Percentiles rank a stretch among this genome's conserved stretches.
These are phyloP conservation scores for Aselliscus stoliczkanus DNA, from an alignment of 2,797 vertebrate species.

Conservation along the genomic window DNA sequence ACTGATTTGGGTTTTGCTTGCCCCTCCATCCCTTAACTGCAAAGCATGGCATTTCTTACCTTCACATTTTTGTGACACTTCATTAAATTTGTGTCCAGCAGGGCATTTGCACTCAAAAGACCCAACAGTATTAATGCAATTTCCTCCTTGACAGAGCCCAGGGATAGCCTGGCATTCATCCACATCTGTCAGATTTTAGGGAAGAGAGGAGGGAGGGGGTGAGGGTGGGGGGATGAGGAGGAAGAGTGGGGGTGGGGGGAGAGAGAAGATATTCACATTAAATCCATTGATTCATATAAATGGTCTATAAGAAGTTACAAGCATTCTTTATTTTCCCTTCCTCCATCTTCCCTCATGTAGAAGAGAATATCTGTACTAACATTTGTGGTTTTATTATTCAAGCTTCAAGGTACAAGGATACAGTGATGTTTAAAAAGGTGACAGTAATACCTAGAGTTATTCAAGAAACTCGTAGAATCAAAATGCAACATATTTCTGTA, in stretches of 20 bases:
- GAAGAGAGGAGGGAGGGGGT: slow-evolving; percentile 64
- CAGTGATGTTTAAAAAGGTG: too few species aligned
- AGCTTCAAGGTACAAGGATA: slow-evolving; percentile 13
- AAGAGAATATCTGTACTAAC: not conserved
- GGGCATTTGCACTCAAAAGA: slow-evolving; percentile 99
- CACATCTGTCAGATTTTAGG: slow-evolving; percentile 89
- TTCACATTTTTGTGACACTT: slow-evolving; percentile 97
- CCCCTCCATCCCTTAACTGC: not conserved
- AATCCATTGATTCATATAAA: slow-evolving; percentile 41
- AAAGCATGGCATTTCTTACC: slow-evolving; percentile 85
- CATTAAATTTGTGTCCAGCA: slow-evolving; percentile 98
- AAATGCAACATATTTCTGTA: not conserved
- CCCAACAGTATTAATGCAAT: slow-evolving; percentile 99
- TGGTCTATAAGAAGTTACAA: slow-evolving; percentile 62
- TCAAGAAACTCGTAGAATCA: not conserved
- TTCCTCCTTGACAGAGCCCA: slow-evolving; percentile 97
- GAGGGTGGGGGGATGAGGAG: too few species aligned
- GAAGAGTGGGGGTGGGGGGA: not conserved
- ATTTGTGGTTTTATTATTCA: slow-evolving; percentile 49
- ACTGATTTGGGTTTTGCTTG: not conserved
- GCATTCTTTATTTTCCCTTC: slow-evolving; percentile 62
- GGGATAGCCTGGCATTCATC: slow-evolving; percentile 99
- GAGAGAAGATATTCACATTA: not conserved
- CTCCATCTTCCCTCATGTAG: slow-evolving; percentile 51
- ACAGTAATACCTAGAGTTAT: not conserved